Conservation (phyloP, 1,140 invertebrate genomes). For the Notospermus geniculatus region DNA sequence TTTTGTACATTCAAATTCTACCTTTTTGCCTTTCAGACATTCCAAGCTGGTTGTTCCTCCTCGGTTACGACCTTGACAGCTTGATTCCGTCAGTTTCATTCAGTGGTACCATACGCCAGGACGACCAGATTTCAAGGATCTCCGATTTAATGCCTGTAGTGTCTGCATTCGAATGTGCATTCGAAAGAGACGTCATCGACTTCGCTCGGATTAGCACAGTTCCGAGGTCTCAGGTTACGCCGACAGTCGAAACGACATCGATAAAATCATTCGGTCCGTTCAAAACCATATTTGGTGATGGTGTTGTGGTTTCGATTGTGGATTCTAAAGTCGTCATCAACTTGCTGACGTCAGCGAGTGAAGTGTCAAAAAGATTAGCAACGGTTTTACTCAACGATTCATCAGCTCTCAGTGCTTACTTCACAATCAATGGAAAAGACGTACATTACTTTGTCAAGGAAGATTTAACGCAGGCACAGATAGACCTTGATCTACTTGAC, state of each 20-base stretch:
- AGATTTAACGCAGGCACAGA: conserved; percentile 79
- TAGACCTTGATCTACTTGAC: conserved; percentile 78
- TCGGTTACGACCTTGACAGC: conserved; percentile 83
- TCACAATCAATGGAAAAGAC: conserved; percentile 87
- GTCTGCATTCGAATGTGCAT: conserved; percentile 54
- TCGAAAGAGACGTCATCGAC: conserved; percentile 49
- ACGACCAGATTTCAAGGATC: conserved; percentile 65
- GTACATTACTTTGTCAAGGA: conserved; percentile 95
- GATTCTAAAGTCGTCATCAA: conserved; percentile 80
- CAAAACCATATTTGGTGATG: conserved; percentile 79
- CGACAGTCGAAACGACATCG: conserved; percentile 26
- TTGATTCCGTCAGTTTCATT: conserved; percentile 75
- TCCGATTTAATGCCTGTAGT: conserved; percentile 61
- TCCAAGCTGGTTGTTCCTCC: conserved; percentile 74
- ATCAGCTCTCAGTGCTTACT: conserved; percentile 81
- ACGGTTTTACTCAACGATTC: conserved; percentile 92
- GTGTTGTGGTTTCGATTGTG: conserved; percentile 78
- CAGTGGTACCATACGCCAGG: conserved; percentile 66
- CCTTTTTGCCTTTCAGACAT: conserved; percentile 67
- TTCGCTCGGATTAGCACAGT: conserved; percentile 46
- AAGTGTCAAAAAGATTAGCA: conserved; percentile 86
- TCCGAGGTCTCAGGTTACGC: conserved; percentile 43
- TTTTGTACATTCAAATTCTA: not conserved
- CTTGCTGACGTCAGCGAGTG: conserved; percentile 67
- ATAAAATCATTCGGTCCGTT: conserved; percentile 30